Conservation (phyloP, 2,113 vertebrate species). For the Canis aureus region DNA sequence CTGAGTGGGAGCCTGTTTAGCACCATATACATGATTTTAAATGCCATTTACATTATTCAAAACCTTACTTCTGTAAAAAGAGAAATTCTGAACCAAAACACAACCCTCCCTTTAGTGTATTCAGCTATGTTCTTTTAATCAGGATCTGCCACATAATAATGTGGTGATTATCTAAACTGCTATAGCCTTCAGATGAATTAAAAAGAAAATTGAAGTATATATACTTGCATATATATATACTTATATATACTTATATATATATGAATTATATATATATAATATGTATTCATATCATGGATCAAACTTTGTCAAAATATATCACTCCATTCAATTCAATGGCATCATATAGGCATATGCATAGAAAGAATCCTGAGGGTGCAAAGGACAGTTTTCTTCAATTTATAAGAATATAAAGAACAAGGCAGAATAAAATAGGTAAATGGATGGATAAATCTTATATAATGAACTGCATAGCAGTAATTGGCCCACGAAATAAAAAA, state of each 20-base stretch:
- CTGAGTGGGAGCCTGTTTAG: neutral
- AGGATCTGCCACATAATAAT: neutral
- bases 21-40: conserved; percentile 42
- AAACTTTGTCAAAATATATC: conserved; percentile 20
- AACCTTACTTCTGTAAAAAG: conserved; percentile 31
- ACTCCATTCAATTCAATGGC: neutral
- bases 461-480: neutral
- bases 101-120: neutral
- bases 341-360: neutral
- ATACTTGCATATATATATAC: neutral
- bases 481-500: neutral
- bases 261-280: neutral
- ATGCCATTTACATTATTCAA: conserved; percentile 59
- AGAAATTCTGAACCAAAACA: conserved; percentile 57
- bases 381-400: neutral
- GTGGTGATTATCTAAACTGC: neutral
- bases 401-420: neutral
- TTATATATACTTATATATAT: neutral
- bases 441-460: neutral
- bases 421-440: neutral
- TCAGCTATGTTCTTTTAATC: neutral
- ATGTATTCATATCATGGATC: neutral
- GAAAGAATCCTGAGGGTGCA: neutral
- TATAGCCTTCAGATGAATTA: neutral
- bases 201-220: neutral